Percentiles rank a stretch among this genome's conserved stretches.
These are phyloP conservation scores for Volucella inanis DNA, from an alignment of 2,888 invertebrate species.

Conservation along the genomic window DNA sequence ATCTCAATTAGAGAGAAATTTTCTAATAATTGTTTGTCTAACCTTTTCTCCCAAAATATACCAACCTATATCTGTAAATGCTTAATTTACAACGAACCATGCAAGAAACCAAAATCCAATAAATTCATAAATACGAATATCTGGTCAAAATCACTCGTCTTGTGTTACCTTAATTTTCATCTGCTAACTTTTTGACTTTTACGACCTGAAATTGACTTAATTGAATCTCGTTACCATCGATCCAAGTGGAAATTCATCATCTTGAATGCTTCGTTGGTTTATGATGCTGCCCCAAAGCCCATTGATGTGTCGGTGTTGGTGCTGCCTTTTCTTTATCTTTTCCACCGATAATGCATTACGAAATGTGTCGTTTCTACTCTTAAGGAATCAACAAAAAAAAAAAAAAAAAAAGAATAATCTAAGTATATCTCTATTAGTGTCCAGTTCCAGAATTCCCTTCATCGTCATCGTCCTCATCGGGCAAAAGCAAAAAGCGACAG, in stretches of 20 bases:
- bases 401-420: neutral
- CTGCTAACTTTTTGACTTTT: constrained; percentile 65
- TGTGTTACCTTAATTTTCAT: constrained; percentile 68
- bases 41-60: neutral
- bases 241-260: constrained; percentile 60
- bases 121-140: constrained; percentile 52
- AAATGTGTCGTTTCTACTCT: constrained; percentile 47
- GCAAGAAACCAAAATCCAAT: constrained; percentile 39
- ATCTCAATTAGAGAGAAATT: constrained; percentile 14
- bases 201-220: constrained; percentile 69
- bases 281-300: constrained; percentile 31
- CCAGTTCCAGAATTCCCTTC: constrained; percentile 57
- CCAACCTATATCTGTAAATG: constrained; percentile 12
- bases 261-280: constrained; percentile 24
- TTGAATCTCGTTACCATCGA: constrained; percentile 67
- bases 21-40: constrained; percentile 1
- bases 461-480: neutral
- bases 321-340: neutral
- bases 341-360: constrained; percentile 65
- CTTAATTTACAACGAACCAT: constrained; percentile 35
- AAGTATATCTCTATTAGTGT: constrained; percentile 71
- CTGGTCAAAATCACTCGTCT: constrained; percentile 56
- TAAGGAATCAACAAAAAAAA: constrained; percentile 14
- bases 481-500: constrained; percentile 45
- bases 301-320: neutral